A percentile compares a stretch with the other conserved stretches of the same genome.
phyloP scores from a whole-genome alignment of 2,888 invertebrate genomes.

The Agonopterix arenella region DNA sequence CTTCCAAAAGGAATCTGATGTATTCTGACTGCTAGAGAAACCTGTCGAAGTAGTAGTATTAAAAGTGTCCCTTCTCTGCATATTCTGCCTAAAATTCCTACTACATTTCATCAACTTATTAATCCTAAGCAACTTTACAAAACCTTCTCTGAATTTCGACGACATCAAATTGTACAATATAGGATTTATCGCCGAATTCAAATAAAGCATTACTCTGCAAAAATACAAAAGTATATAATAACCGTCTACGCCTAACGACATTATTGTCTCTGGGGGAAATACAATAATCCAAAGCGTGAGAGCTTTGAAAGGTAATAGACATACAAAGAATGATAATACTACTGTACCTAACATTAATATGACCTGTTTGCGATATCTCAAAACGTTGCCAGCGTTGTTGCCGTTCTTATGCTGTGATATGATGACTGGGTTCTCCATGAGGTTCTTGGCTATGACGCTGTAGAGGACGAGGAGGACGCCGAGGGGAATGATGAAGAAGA shows the following conservation, averaged over 20 bases:
- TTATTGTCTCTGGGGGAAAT: constrained; percentile 81
- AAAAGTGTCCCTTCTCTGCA: constrained; percentile 81
- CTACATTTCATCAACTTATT: constrained; percentile 65
- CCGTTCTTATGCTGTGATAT: constrained; percentile 78
- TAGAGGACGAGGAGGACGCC: constrained; percentile 88
- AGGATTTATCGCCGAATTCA: constrained; percentile 94
- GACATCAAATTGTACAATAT: constrained; percentile 95
- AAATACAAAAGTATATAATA: constrained; percentile 91
- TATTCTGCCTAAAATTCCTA: constrained; percentile 63
- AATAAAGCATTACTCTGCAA: constrained; percentile 90
- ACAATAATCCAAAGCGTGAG: constrained; percentile 92
- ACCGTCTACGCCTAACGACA: constrained; percentile 84
- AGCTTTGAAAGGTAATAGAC: constrained; percentile 92
- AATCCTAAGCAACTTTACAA: constrained; percentile 79
- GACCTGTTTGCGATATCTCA: constrained; percentile 87
- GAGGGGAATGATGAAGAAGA: constrained; percentile 92
- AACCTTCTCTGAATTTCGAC: constrained; percentile 91
- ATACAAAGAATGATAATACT: constrained; percentile 92
- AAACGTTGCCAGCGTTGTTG: constrained; percentile 69
- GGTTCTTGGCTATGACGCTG: constrained; percentile 89
- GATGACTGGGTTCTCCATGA: constrained; percentile 87
- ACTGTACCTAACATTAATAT: constrained; percentile 94
- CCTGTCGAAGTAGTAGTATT: constrained; percentile 80
- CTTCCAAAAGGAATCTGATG: constrained; percentile 79
- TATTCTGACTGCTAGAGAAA: constrained; percentile 75